These are phyloP conservation scores for Temnothorax unifasciatus DNA, from an alignment of 2,888 invertebrate species.

Conservation along the genomic window DNA sequence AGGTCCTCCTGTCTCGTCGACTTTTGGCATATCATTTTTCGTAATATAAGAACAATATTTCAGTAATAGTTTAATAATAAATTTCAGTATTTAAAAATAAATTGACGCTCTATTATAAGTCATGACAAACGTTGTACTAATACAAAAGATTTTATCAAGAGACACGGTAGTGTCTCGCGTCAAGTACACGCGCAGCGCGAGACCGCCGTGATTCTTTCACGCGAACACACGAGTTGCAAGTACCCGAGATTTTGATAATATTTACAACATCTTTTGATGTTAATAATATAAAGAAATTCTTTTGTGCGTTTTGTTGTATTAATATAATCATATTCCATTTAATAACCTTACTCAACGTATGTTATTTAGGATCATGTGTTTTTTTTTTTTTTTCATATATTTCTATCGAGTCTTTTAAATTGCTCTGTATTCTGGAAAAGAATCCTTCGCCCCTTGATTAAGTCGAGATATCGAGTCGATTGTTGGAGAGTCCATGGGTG, in stretches of 20 bases:
- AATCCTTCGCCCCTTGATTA: conserved; percentile 40
- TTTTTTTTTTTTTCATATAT: not conserved
- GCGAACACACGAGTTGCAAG: too few species aligned
- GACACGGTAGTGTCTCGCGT: too few species aligned
- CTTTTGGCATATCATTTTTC: not conserved
- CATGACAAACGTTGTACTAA: not conserved
- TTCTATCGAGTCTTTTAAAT: not conserved
- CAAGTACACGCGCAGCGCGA: too few species aligned
- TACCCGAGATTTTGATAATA: not conserved
- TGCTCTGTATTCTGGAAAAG: not conserved
- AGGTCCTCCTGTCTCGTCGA: not conserved
- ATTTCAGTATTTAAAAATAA: not conserved
- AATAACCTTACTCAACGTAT: not conserved
- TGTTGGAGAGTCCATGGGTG: conserved; percentile 61
- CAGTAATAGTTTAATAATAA: not conserved
- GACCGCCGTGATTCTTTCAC: too few species aligned
- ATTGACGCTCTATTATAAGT: not conserved
- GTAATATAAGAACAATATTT: not conserved
- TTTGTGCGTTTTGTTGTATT: not conserved
- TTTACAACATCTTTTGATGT: not conserved
- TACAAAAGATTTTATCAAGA: not conserved
- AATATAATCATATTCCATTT: not conserved
- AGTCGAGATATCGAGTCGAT: conserved; percentile 30
- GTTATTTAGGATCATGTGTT: not conserved
- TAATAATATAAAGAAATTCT: not conserved